Base-by-base conservation (phyloP, 2,113 vertebrate genomes). In the Aphelocoma coerulescens region DNA sequence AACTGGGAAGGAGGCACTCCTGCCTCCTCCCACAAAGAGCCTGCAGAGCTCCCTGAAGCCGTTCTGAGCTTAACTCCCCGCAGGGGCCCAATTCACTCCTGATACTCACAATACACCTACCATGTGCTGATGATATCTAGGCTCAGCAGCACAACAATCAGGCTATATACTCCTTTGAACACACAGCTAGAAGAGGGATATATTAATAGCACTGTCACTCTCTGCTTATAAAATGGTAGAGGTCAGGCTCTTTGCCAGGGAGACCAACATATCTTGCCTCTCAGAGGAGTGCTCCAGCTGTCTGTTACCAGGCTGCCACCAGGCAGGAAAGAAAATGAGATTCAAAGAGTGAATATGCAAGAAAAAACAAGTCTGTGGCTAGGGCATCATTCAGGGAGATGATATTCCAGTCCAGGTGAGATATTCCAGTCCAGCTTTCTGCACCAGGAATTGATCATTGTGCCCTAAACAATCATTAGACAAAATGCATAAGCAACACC, bases 231-330 rank as follows among this genome's bases (percentile, higher is more conserved):
- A 93, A 92, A 86, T 33, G 37, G 86, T 55, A 92, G 91, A 95
- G 93, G 94, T 94, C 94, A 93, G 91, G 86, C 84, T 95, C 73
- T 93, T 95, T 91, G 94, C 89, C 89, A 92, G 74, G 83, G 65
- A 95, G 88, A 93, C 52, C 30, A 4, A 86, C 39, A 16, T 27
- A 84, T 86, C 61, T 78, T 57, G 61, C 55, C 83, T 95, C 96
- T 79, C 95, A 93, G 76, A 95, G 93, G 95, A 91, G 35, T n/a
- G 62, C 41, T 96, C 61, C 84, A 92, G 91, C 83, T 91, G 72
- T 37, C 80, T 91, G 80, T 91, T 81, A 95, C 93, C 89, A 88
- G 46, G 72, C 76, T 95, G 96, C 88, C 95, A 93, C 76, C 27
- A 85, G 83, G 61, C 80, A 95, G 76, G 67, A 92, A 88, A 91